Percentiles rank a stretch among this genome's conserved stretches.
phyloP scores from a whole-genome alignment of 2,888 invertebrate genomes.

The Phalera bucephala region DNA sequence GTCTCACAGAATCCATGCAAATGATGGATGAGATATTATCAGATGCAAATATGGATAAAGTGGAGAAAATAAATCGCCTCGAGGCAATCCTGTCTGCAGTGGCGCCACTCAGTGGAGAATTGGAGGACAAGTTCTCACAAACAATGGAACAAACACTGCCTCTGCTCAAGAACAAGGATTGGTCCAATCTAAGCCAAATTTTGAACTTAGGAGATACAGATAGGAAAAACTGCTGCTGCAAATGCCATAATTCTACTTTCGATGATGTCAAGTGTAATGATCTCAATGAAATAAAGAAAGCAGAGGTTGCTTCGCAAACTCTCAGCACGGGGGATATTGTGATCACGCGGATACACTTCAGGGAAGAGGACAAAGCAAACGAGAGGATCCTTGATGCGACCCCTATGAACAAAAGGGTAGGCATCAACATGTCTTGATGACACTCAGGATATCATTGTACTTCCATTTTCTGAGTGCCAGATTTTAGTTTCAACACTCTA shows the following conservation, averaged over 20 bases:
- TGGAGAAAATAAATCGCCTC: slow-evolving; percentile 93
- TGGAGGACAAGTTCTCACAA: slow-evolving; percentile 77
- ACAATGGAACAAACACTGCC: slow-evolving; percentile 80
- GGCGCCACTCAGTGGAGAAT: slow-evolving; percentile 86
- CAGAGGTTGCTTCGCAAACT: slow-evolving; percentile 90
- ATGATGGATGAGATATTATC: slow-evolving; percentile 93
- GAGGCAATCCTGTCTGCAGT: slow-evolving; percentile 93
- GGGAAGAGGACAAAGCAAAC: slow-evolving; percentile 75
- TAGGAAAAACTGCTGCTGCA: slow-evolving; percentile 79
- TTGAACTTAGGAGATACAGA: slow-evolving; percentile 72
- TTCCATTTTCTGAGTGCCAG: slow-evolving; percentile 75
- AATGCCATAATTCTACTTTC: slow-evolving; percentile 78
- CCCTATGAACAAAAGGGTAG: slow-evolving; percentile 64
- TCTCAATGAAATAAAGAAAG: slow-evolving; percentile 72
- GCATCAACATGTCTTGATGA: slow-evolving; percentile 75
- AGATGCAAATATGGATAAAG: slow-evolving; percentile 91
- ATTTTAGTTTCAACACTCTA: slow-evolving; percentile 62
- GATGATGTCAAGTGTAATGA: slow-evolving; percentile 68
- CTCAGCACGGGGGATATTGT: slow-evolving; percentile 96
- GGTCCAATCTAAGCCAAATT: slow-evolving; percentile 78
- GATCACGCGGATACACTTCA: slow-evolving; percentile 90
- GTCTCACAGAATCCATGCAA: slow-evolving; percentile 94
- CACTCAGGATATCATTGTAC: slow-evolving; percentile 47
- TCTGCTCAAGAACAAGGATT: slow-evolving; percentile 79
- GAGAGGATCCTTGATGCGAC: slow-evolving; percentile 76